Base-by-base conservation (phyloP, 2,113 vertebrate species). In the Saccopteryx bilineata region DNA sequence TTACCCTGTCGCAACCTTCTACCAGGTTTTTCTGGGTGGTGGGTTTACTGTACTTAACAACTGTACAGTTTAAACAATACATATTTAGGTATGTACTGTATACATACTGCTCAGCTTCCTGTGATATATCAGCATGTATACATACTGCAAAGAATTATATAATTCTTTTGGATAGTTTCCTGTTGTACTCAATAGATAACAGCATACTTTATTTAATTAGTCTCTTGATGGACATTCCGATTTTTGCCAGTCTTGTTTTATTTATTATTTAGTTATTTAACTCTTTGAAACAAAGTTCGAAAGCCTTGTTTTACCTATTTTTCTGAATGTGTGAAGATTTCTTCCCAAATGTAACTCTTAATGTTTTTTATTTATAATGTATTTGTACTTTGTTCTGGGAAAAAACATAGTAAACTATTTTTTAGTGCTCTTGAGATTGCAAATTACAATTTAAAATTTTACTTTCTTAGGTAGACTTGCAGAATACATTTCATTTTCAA, bases 391-490 rank as follows among this genome's bases (percentile, higher is more conserved):
- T 93, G n/a, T 74, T 74, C 33, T 89, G 46, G 63, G n/a, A 76
- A 65, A 56, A 31, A 24, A 15, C 26, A 48, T 74, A 60, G 21
- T 61, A 58, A 18, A 69, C 19, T 71, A 56, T 31, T 78, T 76
- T 84, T 72, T 9, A 60, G 24, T 83, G 61, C 33, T 93, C 46
- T 14, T 95, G 13, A 78, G 58, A 31, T 90, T 94, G 26, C 50
- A 96, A 11, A 71, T 96, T 96, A 14, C 39, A 23, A 63, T 86
- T 95, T 85, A 72, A 72, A 90, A 50, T 86, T 95, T 96, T 87
- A 79, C 31, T 92, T 2, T 23, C 18, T 65, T 75, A 58, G 39
- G 63, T 88, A 88, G 61, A 74, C 10, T 95, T 92, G 52, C 5
- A 90, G 81, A 78, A 72, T 28, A 63, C 60, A 79, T 61, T 11